A percentile compares a stretch with the other conserved stretches of the same genome.
phyloP scores from a whole-genome alignment of 2,113 vertebrate genomes.

The Cyprinodon tularosa region DNA sequence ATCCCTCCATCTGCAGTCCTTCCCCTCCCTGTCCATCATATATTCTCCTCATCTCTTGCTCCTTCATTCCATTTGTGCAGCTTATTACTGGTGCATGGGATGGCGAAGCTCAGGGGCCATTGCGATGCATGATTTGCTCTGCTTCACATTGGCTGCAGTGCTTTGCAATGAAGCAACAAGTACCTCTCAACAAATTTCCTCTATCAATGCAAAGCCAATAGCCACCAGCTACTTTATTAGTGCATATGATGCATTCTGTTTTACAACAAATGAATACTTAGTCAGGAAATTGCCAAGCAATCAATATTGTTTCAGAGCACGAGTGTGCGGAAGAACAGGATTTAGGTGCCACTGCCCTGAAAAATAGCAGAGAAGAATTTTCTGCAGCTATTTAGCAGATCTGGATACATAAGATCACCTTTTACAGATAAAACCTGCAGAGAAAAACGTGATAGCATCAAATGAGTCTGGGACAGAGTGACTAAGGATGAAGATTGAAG shows the following conservation, averaged over 20 bases:
- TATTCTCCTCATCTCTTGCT: background rate
- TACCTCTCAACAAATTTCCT: background rate
- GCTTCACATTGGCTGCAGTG: background rate
- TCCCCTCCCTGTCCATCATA: background rate
- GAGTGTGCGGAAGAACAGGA: too few species aligned
- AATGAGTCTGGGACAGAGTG: background rate
- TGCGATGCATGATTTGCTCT: background rate
- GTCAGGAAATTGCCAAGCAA: background rate
- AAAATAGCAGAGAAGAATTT: too few species aligned
- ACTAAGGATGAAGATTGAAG: background rate
- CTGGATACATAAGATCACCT: too few species aligned
- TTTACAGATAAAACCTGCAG: background rate
- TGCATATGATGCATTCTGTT: background rate
- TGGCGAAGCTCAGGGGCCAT: background rate
- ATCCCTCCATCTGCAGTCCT: constrained; percentile 29
- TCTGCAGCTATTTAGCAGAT: too few species aligned
- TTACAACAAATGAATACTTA: background rate
- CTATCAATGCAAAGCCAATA: background rate
- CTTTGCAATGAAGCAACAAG: background rate
- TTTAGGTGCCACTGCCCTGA: too few species aligned
- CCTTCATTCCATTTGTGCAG: background rate
- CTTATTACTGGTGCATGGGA: background rate
- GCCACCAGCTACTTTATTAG: background rate
- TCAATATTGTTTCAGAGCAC: too few species aligned
- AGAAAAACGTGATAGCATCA: background rate